Percentiles rank a stretch among this genome's conserved stretches.
Evolutionary conservation across 1,140 invertebrate species (phyloP).

Genomic region (Pseudachorutes palmiensis): DNA sequence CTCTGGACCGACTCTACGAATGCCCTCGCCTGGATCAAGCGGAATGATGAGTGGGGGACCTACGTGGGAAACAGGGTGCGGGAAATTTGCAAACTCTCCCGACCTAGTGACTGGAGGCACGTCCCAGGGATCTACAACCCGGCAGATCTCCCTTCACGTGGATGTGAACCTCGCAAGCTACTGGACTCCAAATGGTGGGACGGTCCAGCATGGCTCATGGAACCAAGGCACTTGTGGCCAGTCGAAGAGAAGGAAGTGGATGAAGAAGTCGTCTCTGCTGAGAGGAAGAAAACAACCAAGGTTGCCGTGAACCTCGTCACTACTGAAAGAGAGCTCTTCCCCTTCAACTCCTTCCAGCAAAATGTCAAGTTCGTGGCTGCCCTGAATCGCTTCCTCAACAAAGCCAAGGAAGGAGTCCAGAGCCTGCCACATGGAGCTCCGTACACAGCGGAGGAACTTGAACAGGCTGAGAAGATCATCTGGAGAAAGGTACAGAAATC

Average conservation of each 20-base stretch:
- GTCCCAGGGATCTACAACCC: constrained; percentile 15
- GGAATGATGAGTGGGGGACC: constrained; percentile 32
- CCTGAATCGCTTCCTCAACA: background rate
- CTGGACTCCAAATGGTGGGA: constrained; percentile 25
- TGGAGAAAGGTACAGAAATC: background rate
- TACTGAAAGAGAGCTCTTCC: background rate
- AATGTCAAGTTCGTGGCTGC: background rate
- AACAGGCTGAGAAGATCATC: background rate
- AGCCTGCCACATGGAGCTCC: background rate
- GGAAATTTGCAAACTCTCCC: constrained; percentile 28
- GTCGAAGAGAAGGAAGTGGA: background rate
- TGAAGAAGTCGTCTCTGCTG: constrained; percentile 3
- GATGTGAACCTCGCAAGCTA: constrained; percentile 8
- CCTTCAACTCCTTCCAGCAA: background rate
- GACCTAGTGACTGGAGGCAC: constrained; percentile 14
- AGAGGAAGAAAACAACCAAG: constrained; percentile 10
- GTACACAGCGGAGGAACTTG: background rate
- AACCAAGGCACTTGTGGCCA: constrained; percentile 12
- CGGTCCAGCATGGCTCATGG: constrained; percentile 17
- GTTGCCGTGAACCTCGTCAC: background rate
- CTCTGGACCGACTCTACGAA: constrained; percentile 42
- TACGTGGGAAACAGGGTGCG: constrained; percentile 35
- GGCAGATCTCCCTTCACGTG: constrained; percentile 25
- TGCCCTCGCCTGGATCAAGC: constrained; percentile 39
- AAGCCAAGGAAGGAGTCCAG: background rate